phyloP scores from a whole-genome alignment of 2,113 vertebrate species.

The Proteles cristata region DNA sequence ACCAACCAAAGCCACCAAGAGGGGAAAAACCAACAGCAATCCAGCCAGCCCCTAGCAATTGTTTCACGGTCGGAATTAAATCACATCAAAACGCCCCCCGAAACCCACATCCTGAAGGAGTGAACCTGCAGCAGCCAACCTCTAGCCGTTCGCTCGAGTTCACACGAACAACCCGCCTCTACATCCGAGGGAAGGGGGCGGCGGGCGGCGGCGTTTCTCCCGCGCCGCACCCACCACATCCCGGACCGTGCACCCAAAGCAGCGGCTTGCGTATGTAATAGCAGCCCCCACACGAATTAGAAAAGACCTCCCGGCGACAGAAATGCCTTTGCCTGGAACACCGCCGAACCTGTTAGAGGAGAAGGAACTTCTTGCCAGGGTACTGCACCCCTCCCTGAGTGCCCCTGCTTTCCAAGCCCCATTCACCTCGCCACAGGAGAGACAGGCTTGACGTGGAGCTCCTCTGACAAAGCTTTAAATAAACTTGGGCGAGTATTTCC shows the following conservation, averaged over 20 bases:
- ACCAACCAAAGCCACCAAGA: conserved; percentile 63
- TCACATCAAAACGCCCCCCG: conserved; percentile 79
- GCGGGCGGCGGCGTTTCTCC: background rate
- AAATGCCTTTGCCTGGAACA: conserved; percentile 22
- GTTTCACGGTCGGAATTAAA: conserved; percentile 78
- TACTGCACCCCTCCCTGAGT: background rate
- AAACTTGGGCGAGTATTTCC: background rate
- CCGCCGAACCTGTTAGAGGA: background rate
- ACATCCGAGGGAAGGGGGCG: conserved; percentile 32
- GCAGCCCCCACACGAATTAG: conserved; percentile 32
- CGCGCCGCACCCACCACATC: conserved; percentile 32
- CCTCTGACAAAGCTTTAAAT: background rate
- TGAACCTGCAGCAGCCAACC: conserved; percentile 64
- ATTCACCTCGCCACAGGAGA: background rate
- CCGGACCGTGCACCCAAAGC: conserved; percentile 20
- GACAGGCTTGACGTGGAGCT: background rate
- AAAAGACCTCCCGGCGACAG: background rate
- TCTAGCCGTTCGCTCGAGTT: conserved; percentile 42
- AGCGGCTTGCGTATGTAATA: conserved; percentile 5
- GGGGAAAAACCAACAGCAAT: conserved; percentile 62
- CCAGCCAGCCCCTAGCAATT: conserved; percentile 72
- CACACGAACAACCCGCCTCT: conserved; percentile 48
- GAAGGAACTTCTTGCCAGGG: background rate
- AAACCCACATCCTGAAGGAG: conserved; percentile 81
- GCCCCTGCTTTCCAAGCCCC: background rate